Conservation (phyloP, 2,888 invertebrate genomes). For the Diploptera punctata region DNA sequence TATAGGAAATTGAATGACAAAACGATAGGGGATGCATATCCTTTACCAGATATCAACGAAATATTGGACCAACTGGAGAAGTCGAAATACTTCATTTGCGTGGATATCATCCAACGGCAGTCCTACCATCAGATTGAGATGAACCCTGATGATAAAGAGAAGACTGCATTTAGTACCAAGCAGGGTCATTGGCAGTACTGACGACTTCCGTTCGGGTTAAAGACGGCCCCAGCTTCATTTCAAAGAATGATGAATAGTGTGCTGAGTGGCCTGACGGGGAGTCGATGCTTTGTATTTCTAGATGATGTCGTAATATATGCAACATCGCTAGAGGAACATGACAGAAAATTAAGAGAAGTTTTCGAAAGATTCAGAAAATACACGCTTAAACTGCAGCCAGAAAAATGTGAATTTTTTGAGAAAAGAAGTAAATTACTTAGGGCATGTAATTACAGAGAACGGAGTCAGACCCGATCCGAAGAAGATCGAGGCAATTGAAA, state of each 20-base stretch:
- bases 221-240: constrained; percentile 47
- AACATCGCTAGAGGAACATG: too few species aligned
- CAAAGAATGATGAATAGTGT: constrained; percentile 49
- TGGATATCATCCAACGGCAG: constrained; percentile 49
- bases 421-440: too few species aligned
- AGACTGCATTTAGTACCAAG: constrained; percentile 48
- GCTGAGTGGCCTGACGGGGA: constrained; percentile 46
- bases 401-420: too few species aligned
- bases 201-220: constrained; percentile 46
- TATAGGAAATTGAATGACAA: constrained; percentile 44
- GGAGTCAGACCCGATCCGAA: too few species aligned
- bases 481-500: constrained; percentile 43
- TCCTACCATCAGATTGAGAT: constrained; percentile 51
- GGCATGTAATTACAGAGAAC: too few species aligned
- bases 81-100: constrained; percentile 48
- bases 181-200: constrained; percentile 46
- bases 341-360: too few species aligned
- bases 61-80: constrained; percentile 49
- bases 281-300: too few species aligned
- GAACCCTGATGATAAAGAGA: constrained; percentile 43
- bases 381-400: too few species aligned
- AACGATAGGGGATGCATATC: constrained; percentile 39
- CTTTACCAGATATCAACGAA: constrained; percentile 47
- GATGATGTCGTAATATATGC: too few species aligned
- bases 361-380: constrained; percentile 45